Conservation (phyloP, 2,113 vertebrate species). For the Hyperopisus bebe region DNA sequence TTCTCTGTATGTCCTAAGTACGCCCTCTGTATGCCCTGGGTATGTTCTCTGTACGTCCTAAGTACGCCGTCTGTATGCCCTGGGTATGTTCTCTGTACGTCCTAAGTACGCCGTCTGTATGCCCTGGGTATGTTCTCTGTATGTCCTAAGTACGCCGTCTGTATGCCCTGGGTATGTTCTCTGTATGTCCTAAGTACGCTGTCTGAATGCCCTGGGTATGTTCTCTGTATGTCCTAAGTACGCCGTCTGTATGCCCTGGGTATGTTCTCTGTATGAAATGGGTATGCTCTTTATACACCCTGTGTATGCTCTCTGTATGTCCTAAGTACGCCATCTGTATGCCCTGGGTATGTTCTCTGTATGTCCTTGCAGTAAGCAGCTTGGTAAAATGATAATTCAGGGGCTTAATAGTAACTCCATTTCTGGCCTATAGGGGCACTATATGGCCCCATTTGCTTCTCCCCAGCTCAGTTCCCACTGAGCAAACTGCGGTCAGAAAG, state of each 20-base stretch:
- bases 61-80: too few species aligned
- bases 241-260: not conserved
- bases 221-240: not conserved
- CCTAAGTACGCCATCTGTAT: too few species aligned
- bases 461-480: not conserved
- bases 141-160: not conserved
- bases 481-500: not conserved
- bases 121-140: not conserved
- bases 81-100: too few species aligned
- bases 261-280: not conserved
- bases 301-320: not conserved
- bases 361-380: not conserved
- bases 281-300: too few species aligned
- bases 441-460: not conserved
- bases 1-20: too few species aligned
- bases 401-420: not conserved
- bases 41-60: too few species aligned
- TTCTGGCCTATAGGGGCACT: not conserved
- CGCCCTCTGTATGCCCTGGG: too few species aligned
- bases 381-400: not conserved
- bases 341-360: too few species aligned
- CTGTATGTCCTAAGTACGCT: too few species aligned
- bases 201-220: too few species aligned
- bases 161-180: not conserved
- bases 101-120: too few species aligned